Percentiles rank a stretch among this genome's conserved stretches.
phyloP scores from a whole-genome alignment of 2,888 invertebrate genomes.

The Caenorhabditis uteleia region DNA sequence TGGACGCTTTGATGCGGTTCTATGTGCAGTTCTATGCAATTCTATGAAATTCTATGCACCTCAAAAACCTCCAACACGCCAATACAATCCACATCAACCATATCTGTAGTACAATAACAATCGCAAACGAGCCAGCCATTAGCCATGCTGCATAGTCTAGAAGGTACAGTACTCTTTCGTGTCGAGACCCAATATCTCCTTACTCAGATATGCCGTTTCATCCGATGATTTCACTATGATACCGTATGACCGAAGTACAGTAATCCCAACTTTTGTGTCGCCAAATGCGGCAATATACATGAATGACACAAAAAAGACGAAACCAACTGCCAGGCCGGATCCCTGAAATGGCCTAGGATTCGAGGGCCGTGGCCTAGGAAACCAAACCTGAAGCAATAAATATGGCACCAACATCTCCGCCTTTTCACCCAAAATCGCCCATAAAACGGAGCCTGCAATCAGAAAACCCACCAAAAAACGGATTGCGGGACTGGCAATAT shows the following conservation, averaged over 20 bases:
- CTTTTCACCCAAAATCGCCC: slow-evolving; percentile 49
- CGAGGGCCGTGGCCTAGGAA: too few relatives aligned
- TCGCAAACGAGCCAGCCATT: slow-evolving; percentile 49
- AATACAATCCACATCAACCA: slow-evolving; percentile 63
- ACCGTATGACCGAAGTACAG: slow-evolving; percentile 28
- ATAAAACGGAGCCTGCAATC: slow-evolving; percentile 46
- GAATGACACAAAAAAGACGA: slow-evolving; percentile 58
- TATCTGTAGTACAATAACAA: slow-evolving; percentile 55
- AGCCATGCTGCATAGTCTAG: slow-evolving; percentile 55
- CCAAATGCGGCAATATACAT: slow-evolving; percentile 54
- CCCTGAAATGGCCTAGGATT: too few relatives aligned
- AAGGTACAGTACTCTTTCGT: too few relatives aligned
- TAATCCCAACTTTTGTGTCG: slow-evolving; percentile 33
- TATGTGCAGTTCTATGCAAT: too few relatives aligned
- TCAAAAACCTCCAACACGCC: slow-evolving; percentile 61
- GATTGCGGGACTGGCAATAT: slow-evolving; percentile 26
- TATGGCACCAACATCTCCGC: slow-evolving; percentile 56
- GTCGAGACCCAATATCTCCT: not conserved
- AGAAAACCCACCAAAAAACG: slow-evolving; percentile 49
- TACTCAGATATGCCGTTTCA: slow-evolving; percentile 35
- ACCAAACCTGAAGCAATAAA: slow-evolving; percentile 48
- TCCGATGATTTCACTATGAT: slow-evolving; percentile 22
- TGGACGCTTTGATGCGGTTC: not conserved
- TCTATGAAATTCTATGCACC: slow-evolving; percentile 10
- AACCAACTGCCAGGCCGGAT: slow-evolving; percentile 50